Evolutionary conservation across 2,113 vertebrate species (phyloP), one percentile per base, ranked within the genome.

Genomic region (Plecturocebus donacophilus): DNA sequence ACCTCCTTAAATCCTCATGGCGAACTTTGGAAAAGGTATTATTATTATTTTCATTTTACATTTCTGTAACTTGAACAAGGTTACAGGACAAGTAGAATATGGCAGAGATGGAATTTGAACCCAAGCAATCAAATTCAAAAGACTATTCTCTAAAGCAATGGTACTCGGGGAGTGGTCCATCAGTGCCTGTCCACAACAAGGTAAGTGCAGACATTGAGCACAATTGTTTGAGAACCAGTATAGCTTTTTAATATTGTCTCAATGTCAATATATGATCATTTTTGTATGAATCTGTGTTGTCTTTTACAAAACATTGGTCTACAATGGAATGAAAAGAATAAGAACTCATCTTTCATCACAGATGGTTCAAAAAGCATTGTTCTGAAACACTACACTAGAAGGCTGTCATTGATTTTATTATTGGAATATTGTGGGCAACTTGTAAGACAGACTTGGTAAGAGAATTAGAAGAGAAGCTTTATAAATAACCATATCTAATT

Each of bases 1-100:
- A 61, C 17, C 49, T 91, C 32, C 77, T 75, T 93, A 86, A 82
- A 83, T 94, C 21, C 32, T 75, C 6, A 42, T 10, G 5, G 19
- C 5, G 71, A 85, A 88, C 56, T 90, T 95, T 84, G 40, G 77
- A 81, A 17, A 80, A 83, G 0, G 1, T 40, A 17, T 2, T 58
- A 90, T 2, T 76, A 42, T 64, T 88, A 83, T 75, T 90, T 82
- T 87, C 21, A 66, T 56, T 94, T 97, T 77, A 58, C 52, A 83
- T 45, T 76, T 90, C 84, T 61, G 42, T 79, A 96, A 81, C 3
- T 87, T 91, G 5, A 90, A 58, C 12, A 91, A 77, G 58, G 3
- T 93, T 91, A 56, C n/a, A 68, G 87, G 40, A 47, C 8, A 75
- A 58, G 6, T 40, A 8, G 13, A 61, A 80, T 25, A 47, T 23